These are phyloP conservation scores for Drosophila watanabei DNA, from an alignment of 1,140 invertebrate species.

Conservation along the genomic window DNA sequence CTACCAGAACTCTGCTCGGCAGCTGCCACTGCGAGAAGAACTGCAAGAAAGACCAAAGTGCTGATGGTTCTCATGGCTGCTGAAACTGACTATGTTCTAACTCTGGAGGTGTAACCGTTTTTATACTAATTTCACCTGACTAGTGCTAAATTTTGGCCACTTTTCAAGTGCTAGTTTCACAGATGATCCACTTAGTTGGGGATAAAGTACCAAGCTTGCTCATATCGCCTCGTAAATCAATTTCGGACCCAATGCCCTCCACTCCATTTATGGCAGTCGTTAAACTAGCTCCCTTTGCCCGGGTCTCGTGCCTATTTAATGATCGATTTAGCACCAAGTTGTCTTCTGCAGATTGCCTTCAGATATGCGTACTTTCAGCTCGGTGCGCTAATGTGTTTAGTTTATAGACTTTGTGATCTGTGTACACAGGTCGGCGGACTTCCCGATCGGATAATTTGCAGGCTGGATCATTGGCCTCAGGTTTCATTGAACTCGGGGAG, in stretches of 20 bases:
- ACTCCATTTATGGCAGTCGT: constrained; percentile 65
- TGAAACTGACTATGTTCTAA: constrained; percentile 45
- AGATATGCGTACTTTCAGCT: constrained; percentile 16
- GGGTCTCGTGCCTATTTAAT: constrained; percentile 49
- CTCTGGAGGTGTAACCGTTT: constrained; percentile 11
- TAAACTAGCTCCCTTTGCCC: constrained; percentile 43
- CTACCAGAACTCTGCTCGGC: constrained; percentile 1
- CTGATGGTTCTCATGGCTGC: constrained; percentile 44
- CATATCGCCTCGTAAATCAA: constrained; percentile 74
- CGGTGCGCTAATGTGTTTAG: constrained; percentile 59
- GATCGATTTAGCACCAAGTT: constrained; percentile 67
- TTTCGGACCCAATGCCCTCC: constrained; percentile 12
- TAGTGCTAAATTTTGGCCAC: constrained; percentile 29
- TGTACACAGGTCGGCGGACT: constrained; percentile 18
- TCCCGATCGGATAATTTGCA: constrained; percentile 39
- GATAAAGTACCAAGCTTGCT: constrained; percentile 12
- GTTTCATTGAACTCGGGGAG: constrained; percentile 49
- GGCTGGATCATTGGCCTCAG: constrained; percentile 42
- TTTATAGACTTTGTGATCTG: constrained; percentile 50
- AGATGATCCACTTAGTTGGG: constrained; percentile 29
- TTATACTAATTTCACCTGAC: constrained; percentile 39
- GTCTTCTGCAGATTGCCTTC: constrained; percentile 25
- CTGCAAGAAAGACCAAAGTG: constrained; percentile 23
- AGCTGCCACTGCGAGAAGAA: constrained; percentile 7
- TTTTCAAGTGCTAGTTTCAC: constrained; percentile 36